phyloP scores from a whole-genome alignment of 2,113 vertebrate genomes.

The Paralichthys olivaceus region DNA sequence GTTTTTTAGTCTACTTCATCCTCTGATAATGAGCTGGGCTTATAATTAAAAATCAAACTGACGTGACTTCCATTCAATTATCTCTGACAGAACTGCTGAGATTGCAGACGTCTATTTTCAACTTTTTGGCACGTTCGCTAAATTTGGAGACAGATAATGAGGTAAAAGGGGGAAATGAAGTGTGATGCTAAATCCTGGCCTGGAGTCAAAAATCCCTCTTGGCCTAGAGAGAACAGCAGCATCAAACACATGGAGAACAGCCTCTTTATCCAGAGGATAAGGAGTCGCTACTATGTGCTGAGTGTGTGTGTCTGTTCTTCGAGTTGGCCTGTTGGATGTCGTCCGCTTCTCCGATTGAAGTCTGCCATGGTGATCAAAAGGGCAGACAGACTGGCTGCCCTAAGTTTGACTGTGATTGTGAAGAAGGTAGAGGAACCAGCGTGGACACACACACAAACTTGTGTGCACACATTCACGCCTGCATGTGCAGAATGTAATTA shows the following conservation, averaged over 20 bases:
- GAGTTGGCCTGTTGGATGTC: slow-evolving; percentile 23
- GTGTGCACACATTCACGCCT: not conserved
- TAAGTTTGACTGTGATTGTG: slow-evolving; percentile 15
- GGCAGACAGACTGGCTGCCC: slow-evolving; percentile 23
- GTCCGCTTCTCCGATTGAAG: slow-evolving; percentile 32
- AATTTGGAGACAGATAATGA: slow-evolving; percentile 44
- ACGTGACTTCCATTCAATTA: not conserved
- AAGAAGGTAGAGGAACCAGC: not conserved
- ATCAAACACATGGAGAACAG: slow-evolving; percentile 56
- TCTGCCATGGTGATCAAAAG: slow-evolving; percentile 43
- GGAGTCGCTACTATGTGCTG: slow-evolving; percentile 34
- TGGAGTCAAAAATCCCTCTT: slow-evolving; percentile 27
- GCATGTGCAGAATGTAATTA: not conserved
- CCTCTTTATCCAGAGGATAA: slow-evolving; percentile 42
- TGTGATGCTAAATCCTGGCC: slow-evolving; percentile 18
- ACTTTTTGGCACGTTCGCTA: slow-evolving; percentile 34
- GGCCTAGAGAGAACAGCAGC: slow-evolving; percentile 16
- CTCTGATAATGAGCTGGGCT: not conserved
- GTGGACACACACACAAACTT: not conserved
- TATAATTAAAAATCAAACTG: not conserved
- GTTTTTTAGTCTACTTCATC: not conserved
- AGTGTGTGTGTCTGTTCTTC: slow-evolving; percentile 8
- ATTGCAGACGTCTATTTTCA: slow-evolving; percentile 44
- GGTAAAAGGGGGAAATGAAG: slow-evolving; percentile 42
- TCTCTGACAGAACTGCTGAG: slow-evolving; percentile 38